Percentiles rank a stretch among this genome's conserved stretches.
These are phyloP conservation scores for Odontamblyopus rebecca DNA, from an alignment of 2,797 vertebrate species.

Conservation along the genomic window DNA sequence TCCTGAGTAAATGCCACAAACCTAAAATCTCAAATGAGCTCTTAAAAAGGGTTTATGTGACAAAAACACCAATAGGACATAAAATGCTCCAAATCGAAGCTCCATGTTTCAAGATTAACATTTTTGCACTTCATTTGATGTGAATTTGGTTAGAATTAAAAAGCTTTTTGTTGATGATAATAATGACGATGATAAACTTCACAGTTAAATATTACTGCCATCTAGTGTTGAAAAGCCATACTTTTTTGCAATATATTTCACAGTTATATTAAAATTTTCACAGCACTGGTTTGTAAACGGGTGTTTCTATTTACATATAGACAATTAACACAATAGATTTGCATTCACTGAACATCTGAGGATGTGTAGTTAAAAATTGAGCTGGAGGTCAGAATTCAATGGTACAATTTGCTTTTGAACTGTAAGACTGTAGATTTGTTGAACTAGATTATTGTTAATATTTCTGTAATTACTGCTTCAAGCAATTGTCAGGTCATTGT, in stretches of 20 bases:
- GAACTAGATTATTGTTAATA: too few species aligned
- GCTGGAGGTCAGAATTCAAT: too few species aligned
- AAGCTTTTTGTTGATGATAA: not conserved
- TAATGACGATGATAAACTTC: not conserved
- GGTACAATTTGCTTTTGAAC: too few species aligned
- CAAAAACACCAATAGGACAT: slow-evolving; percentile 22
- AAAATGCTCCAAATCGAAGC: slow-evolving; percentile 18
- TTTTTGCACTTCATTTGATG: too few species aligned
- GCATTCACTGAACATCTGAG: not conserved
- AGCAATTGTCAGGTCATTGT: too few species aligned
- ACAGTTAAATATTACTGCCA: slow-evolving; percentile 23
- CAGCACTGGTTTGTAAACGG: not conserved
- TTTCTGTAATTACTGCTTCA: too few species aligned
- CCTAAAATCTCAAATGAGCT: slow-evolving; percentile 15
- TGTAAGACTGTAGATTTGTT: too few species aligned
- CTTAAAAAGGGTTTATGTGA: slow-evolving; percentile 45
- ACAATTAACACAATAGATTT: not conserved
- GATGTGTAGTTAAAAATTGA: too few species aligned
- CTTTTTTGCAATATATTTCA: not conserved
- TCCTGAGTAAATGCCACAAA: not conserved
- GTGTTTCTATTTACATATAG: not conserved
- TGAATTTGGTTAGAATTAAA: slow-evolving; percentile 4
- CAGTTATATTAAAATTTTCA: not conserved
- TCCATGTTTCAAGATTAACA: not conserved
- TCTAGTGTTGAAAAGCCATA: slow-evolving; percentile 31